Base-by-base conservation (phyloP, 2,888 invertebrate species). In the Ophioninae sp. region DNA sequence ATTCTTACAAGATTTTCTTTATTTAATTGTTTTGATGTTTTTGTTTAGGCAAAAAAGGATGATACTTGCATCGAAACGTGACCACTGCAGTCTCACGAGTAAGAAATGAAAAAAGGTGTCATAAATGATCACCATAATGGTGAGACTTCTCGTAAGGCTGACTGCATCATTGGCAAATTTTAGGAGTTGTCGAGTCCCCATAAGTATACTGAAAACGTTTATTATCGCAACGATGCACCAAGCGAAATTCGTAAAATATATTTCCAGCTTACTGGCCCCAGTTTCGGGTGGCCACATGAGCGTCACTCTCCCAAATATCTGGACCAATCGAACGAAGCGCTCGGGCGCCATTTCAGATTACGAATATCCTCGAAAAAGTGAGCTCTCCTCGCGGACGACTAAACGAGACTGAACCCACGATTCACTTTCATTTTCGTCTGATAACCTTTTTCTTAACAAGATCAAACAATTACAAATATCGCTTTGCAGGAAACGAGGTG, bases 201-300 rank as follows among this genome's bases (percentile, higher is more conserved):
- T 67, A 85, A 71, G 75, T 84, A 88, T 79, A 83, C 85, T 30
- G 81, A 86, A 86, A 86, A 2, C 75, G 17, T 67, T 39, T 77
- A 83, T 2, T 87, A 23, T 17, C 13, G 65, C 58, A 0, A 44
- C n/a, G 2, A 51, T n/a, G 30, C 71, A 85, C 88, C 88, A 89
- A 10, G 81, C 56, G 1, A 84, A 64, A 81, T 88, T 82, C 41
- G 86, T 71, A 2, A 87, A 0, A 5, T 87, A 58, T 8, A 85
- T 82, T 67, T 84, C 69, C 7, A 58, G 58, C 41, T 22, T 81
- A 44, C 61, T 85, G 2, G 80, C 77, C 41, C 74, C 79, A 0
- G 30, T 22, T 59, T 88, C 78, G 2, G 85, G 84, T 0, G 89
- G 90, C 89, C 90, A 90, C 17, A 87, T 88, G 9, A 86, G 82